Evolutionary conservation across 2,888 invertebrate species (phyloP), one percentile per base, ranked within the genome.

Genomic region (Ichneumon xanthorius): DNA sequence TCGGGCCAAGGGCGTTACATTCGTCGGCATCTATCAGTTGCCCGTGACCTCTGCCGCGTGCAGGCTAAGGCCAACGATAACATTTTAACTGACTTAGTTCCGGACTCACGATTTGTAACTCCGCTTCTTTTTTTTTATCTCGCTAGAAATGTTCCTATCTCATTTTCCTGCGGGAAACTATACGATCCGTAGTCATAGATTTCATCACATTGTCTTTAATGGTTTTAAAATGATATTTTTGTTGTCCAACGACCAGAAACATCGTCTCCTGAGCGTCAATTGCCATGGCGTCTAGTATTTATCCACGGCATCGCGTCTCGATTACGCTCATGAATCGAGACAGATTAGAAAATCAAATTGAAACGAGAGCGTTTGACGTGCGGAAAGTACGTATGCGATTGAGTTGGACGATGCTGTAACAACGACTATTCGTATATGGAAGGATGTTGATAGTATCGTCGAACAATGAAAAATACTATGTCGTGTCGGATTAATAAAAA

Each of bases 1-100:
- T 26, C 26, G 65, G 65, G 65, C 45, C 76, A 76, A 76, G 65
- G 76, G 22, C 65, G 67, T 73, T 22, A 58, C 14, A 55, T 58
- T 19, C 33, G 67, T 48, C 4, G 50, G 33, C 48, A 19, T 50
- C 45, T 30, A 19, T 72, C 6, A 16, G n/a, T 72, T 70, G 67
- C 40, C 84, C 84, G 68, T 73, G 81, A 85, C 81, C 84, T 61
- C 48, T 58, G 63, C 26, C 67, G 65, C 68, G 19, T 37, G 72
- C 65, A 19, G 45, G 40, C 22, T 45, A 55, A 50, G 11, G 75
- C 81, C 73, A 14, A 58, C 26, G 84, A 85, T 85, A 85, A 85
- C 61, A 81, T 58, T 67, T 19, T 14, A 4, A 55, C 65, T 22
- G 26, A 33, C 19, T 63, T 37, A 58, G 58, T 26, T 58, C 26